These are phyloP conservation scores for Pygoscelis antarcticus DNA, from an alignment of 2,113 vertebrate species.

Conservation along the genomic window DNA sequence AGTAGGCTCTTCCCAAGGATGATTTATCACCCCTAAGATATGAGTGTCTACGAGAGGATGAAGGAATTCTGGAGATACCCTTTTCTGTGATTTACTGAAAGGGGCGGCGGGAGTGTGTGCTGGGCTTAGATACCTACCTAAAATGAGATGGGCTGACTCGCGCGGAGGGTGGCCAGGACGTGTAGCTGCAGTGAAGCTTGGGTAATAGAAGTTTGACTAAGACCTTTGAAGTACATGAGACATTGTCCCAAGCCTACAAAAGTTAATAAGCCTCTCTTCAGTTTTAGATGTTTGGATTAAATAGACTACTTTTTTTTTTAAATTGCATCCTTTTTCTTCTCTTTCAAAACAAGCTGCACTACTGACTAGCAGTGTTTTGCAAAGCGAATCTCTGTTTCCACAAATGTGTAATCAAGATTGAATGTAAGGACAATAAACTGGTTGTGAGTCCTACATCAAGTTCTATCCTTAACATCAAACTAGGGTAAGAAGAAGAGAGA, in stretches of 20 bases:
- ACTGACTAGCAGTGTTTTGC: neutral
- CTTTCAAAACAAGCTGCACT: neutral
- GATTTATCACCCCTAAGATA: neutral
- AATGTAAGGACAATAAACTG: neutral
- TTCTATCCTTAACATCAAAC: neutral
- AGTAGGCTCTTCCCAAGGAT: neutral
- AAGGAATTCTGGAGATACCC: too few relatives aligned
- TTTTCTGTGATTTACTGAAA: neutral
- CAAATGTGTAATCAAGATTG: neutral
- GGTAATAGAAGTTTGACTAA: neutral
- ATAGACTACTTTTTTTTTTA: neutral
- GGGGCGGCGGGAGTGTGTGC: neutral
- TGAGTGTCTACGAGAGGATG: neutral
- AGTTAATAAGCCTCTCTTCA: neutral
- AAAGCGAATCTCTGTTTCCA: neutral
- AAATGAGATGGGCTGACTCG: neutral
- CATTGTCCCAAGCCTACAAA: neutral
- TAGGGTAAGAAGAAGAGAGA: neutral
- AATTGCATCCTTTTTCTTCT: neutral
- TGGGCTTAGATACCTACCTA: neutral
- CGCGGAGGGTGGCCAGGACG: accelerated
- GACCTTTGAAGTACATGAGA: neutral
- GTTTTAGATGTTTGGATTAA: neutral
- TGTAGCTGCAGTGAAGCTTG: neutral
- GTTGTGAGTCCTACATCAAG: neutral